These are phyloP conservation scores for Leptarthrus brevirostris DNA, from an alignment of 2,888 invertebrate genomes.

Conservation along the genomic window DNA sequence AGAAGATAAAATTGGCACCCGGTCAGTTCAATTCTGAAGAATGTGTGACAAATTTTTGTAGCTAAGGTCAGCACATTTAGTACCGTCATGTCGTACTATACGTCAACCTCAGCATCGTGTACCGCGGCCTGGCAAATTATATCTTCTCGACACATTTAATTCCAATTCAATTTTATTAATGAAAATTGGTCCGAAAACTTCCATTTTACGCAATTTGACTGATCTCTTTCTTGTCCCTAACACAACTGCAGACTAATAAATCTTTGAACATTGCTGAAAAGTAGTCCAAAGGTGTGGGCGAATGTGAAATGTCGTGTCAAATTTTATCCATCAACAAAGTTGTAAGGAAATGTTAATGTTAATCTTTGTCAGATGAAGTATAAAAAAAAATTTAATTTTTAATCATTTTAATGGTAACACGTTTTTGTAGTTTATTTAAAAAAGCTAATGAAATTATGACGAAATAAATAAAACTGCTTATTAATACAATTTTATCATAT, in stretches of 20 bases:
- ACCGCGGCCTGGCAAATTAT: too few relatives aligned
- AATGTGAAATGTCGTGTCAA: constrained; percentile 9
- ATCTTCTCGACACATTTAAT: not conserved
- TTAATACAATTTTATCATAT: too few relatives aligned
- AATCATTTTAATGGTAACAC: not conserved
- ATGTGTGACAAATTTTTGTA: constrained; percentile 30
- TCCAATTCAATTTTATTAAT: constrained; percentile 19
- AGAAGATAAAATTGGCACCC: constrained; percentile 9
- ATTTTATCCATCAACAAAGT: not conserved
- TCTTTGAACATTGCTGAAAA: not conserved
- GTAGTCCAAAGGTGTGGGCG: constrained; percentile 24
- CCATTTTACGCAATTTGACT: constrained; percentile 24
- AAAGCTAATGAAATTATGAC: too few relatives aligned
- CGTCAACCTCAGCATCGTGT: not conserved
- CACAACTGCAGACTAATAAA: not conserved
- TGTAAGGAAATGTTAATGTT: not conserved
- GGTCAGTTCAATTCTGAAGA: constrained; percentile 13
- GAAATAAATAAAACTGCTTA: too few relatives aligned
- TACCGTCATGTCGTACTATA: not conserved
- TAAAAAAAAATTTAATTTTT: constrained; percentile 5
- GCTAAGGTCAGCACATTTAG: constrained; percentile 22
- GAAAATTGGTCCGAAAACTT: constrained; percentile 10
- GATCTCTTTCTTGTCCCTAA: not conserved
- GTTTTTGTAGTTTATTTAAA: too few relatives aligned
- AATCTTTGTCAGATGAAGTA: not conserved